A percentile compares a stretch with the other conserved stretches of the same genome.
These are phyloP conservation scores for Protonibea diacanthus DNA, from an alignment of 2,797 vertebrate species.

Conservation along the genomic window DNA sequence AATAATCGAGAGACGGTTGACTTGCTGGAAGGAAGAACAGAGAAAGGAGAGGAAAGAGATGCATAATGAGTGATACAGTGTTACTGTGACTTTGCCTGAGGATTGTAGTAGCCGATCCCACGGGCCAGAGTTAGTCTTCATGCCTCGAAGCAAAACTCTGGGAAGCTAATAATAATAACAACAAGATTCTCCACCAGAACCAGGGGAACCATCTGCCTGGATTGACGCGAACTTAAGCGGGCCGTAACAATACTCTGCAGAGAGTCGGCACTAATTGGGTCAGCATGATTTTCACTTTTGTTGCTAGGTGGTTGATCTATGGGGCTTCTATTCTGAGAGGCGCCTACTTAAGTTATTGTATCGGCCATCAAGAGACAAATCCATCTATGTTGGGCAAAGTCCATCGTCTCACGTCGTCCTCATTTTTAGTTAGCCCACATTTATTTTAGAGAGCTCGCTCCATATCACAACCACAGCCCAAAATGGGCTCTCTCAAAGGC, in stretches of 20 bases:
- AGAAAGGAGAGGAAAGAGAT: slow-evolving; percentile 8
- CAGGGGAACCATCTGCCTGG: slow-evolving; percentile 58
- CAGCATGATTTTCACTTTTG: slow-evolving; percentile 74
- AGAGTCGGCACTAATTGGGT: slow-evolving; percentile 74
- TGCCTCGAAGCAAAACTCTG: slow-evolving; percentile 58
- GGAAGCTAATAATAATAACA: slow-evolving; percentile 55
- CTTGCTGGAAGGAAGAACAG: not conserved
- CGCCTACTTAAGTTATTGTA: slow-evolving; percentile 72
- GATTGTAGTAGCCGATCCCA: slow-evolving; percentile 52
- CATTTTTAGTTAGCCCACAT: slow-evolving; percentile 62
- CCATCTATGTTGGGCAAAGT: slow-evolving; percentile 57
- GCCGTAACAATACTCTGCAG: slow-evolving; percentile 57
- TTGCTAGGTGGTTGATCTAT: slow-evolving; percentile 69
- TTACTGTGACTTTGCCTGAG: slow-evolving; percentile 48
- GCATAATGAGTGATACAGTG: slow-evolving; percentile 30
- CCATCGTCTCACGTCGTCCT: slow-evolving; percentile 59
- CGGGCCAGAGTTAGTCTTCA: slow-evolving; percentile 57
- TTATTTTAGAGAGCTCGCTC: slow-evolving; percentile 61
- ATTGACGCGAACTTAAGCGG: slow-evolving; percentile 42
- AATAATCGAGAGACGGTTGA: not conserved
- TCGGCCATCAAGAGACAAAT: slow-evolving; percentile 73
- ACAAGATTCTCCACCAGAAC: slow-evolving; percentile 35
- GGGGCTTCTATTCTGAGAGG: slow-evolving; percentile 75
- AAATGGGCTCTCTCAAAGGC: slow-evolving; percentile 53
- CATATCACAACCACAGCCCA: slow-evolving; percentile 48